A percentile compares a stretch with the other conserved stretches of the same genome.
These are phyloP conservation scores for Diachrysia chrysitis DNA, from an alignment of 2,888 invertebrate species.

Conservation along the genomic window DNA sequence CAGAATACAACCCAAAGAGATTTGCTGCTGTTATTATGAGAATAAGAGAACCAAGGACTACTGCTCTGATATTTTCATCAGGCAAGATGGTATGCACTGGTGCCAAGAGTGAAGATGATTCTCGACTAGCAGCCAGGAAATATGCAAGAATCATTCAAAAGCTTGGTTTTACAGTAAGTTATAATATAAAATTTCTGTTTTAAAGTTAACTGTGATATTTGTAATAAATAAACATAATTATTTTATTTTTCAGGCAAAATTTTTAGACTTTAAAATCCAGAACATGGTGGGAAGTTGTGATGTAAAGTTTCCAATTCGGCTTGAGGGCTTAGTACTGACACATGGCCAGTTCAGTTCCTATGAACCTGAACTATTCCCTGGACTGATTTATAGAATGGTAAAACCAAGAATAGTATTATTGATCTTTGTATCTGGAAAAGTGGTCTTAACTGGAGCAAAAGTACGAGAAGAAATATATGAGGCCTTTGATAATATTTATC, in stretches of 20 bases:
- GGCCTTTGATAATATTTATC: constrained; percentile 98
- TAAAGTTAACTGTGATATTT: neutral
- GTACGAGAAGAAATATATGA: constrained; percentile 97
- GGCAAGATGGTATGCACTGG: constrained; percentile 96
- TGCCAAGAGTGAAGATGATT: constrained; percentile 94
- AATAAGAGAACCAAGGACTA: constrained; percentile 95
- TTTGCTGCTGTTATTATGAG: constrained; percentile 99
- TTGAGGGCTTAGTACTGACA: constrained; percentile 92
- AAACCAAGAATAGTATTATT: constrained; percentile 98
- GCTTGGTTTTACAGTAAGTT: constrained; percentile 92
- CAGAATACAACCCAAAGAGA: constrained; percentile 99
- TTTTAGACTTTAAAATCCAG: constrained; percentile 94
- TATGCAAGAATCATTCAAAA: constrained; percentile 96
- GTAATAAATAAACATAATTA: constrained; percentile 2
- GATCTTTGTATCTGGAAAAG: constrained; percentile 99
- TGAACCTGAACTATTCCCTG: constrained; percentile 99
- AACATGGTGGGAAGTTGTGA: constrained; percentile 95
- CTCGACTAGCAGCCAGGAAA: constrained; percentile 93
- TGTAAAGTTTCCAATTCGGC: constrained; percentile 93
- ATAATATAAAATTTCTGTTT: too few relatives aligned
- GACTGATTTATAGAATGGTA: constrained; percentile 99
- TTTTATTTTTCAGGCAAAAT: constrained; percentile 91
- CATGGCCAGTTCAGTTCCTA: constrained; percentile 95
- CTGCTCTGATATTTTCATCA: constrained; percentile 93
- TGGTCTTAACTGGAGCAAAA: constrained; percentile 99